Evolutionary conservation across 2,888 invertebrate species (phyloP).

Genomic region (Scaptomyza flava): DNA sequence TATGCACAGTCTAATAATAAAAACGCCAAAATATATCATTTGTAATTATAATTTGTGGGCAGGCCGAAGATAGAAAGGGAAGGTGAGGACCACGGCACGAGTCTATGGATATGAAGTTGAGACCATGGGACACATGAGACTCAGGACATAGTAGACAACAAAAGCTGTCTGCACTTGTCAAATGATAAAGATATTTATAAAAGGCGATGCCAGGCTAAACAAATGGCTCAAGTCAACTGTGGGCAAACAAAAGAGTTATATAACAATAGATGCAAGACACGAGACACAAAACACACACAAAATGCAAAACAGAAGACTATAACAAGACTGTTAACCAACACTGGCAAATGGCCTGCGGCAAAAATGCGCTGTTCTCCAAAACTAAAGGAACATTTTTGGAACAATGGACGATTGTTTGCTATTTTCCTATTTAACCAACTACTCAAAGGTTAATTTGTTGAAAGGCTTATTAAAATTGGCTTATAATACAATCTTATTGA

Average conservation of each 20-base stretch:
- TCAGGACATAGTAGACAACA: conserved; percentile 7
- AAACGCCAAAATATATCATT: conserved; percentile 71
- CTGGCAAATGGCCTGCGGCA: conserved; percentile 40
- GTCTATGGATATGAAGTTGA: background rate
- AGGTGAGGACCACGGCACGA: background rate
- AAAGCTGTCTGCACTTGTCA: conserved; percentile 57
- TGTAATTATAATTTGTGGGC: conserved; percentile 70
- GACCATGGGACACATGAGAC: conserved; percentile 6
- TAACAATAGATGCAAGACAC: conserved; percentile 52
- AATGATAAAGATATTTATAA: conserved; percentile 56
- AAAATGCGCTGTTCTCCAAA: background rate
- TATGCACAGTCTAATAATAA: conserved; percentile 67
- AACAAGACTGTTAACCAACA: conserved; percentile 23
- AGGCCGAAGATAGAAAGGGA: background rate
- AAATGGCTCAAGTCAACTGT: conserved; percentile 70
- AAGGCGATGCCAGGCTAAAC: conserved; percentile 40
- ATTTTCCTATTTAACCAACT: conserved; percentile 14
- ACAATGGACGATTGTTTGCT: conserved; percentile 34
- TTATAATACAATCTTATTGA: background rate
- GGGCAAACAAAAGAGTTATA: conserved; percentile 72
- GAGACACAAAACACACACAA: conserved; percentile 5
- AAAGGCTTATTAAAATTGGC: background rate
- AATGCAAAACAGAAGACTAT: conserved; percentile 4
- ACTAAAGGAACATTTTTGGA: conserved; percentile 6
- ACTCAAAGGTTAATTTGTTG: conserved; percentile 18